These are phyloP conservation scores for Ganaspis brasiliensis DNA, from an alignment of 2,888 invertebrate genomes.

Conservation along the genomic window DNA sequence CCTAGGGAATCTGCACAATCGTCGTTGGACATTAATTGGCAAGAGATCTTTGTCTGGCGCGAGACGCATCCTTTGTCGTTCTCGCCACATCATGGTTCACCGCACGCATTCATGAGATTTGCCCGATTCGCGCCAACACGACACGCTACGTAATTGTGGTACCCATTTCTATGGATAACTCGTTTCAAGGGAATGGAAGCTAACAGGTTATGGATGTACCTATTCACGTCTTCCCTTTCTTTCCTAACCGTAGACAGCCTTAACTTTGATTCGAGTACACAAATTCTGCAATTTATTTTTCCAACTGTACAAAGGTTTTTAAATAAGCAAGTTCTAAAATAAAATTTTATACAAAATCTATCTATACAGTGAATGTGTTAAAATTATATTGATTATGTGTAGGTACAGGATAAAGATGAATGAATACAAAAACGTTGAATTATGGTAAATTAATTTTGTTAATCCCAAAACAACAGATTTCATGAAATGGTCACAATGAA, in stretches of 20 bases:
- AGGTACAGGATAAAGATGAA: too few species aligned
- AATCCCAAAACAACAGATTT: too few species aligned
- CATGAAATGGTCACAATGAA: too few species aligned
- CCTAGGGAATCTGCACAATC: constrained; percentile 66
- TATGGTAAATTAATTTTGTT: too few species aligned
- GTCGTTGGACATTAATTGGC: constrained; percentile 80
- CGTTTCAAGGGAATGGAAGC: constrained; percentile 45
- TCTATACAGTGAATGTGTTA: too few species aligned
- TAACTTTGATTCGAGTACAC: background rate
- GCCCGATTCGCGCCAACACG: constrained; percentile 73
- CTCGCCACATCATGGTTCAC: constrained; percentile 76
- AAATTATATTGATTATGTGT: too few species aligned
- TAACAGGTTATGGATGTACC: constrained; percentile 45
- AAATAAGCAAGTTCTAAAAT: too few species aligned
- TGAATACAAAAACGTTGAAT: too few species aligned
- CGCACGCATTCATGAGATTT: constrained; percentile 78
- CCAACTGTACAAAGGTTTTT: too few species aligned
- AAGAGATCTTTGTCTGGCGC: constrained; percentile 78
- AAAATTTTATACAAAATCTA: too few species aligned
- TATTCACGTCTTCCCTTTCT: constrained; percentile 46
- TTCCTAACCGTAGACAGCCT: background rate
- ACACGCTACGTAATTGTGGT: constrained; percentile 75
- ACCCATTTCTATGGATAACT: constrained; percentile 72
- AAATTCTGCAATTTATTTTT: background rate
- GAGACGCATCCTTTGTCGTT: constrained; percentile 76